Conservation (phyloP, 1,140 invertebrate species). For the Pseudoatta argentina region DNA sequence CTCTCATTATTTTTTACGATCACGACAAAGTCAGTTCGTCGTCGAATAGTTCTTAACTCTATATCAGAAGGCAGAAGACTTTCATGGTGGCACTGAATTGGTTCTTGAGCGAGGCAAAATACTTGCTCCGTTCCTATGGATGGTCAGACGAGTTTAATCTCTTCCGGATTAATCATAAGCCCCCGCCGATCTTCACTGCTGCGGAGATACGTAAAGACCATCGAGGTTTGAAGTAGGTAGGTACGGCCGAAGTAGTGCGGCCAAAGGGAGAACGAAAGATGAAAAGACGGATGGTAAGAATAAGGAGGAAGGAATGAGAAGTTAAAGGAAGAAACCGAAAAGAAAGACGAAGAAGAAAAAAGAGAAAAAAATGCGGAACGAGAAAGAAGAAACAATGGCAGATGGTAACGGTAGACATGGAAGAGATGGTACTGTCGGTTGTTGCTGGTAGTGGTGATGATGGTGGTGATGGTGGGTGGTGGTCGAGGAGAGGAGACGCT, state of each 20-base stretch:
- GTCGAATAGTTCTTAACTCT: slow-evolving; percentile 38
- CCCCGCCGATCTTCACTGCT: slow-evolving; percentile 67
- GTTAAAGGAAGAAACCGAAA: slow-evolving; percentile 15
- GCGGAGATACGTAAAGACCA: slow-evolving; percentile 40
- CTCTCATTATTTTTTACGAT: slow-evolving; percentile 74
- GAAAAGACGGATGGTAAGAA: slow-evolving; percentile 36
- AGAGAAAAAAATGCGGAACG: background rate
- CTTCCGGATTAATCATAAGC: slow-evolving; percentile 78
- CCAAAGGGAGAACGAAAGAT: slow-evolving; percentile 14
- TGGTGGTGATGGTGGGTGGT: slow-evolving; percentile 38
- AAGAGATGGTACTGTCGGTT: slow-evolving; percentile 35
- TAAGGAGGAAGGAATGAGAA: background rate
- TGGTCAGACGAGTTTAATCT: slow-evolving; percentile 76
- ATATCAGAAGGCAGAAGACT: slow-evolving; percentile 19
- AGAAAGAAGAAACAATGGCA: slow-evolving; percentile 51
- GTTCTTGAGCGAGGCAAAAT: slow-evolving; percentile 45
- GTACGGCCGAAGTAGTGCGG: slow-evolving; percentile 14
- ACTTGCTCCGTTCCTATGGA: slow-evolving; percentile 52
- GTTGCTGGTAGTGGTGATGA: slow-evolving; percentile 10
- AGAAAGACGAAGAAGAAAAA: slow-evolving; percentile 5
- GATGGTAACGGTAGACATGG: slow-evolving; percentile 40
- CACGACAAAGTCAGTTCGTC: slow-evolving; percentile 54
- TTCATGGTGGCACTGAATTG: slow-evolving; percentile 34
- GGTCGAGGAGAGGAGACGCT: slow-evolving; percentile 70
- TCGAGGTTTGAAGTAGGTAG: slow-evolving; percentile 26